phyloP scores from a whole-genome alignment of 2,888 invertebrate genomes.

The Agriopis aurantiaria region DNA sequence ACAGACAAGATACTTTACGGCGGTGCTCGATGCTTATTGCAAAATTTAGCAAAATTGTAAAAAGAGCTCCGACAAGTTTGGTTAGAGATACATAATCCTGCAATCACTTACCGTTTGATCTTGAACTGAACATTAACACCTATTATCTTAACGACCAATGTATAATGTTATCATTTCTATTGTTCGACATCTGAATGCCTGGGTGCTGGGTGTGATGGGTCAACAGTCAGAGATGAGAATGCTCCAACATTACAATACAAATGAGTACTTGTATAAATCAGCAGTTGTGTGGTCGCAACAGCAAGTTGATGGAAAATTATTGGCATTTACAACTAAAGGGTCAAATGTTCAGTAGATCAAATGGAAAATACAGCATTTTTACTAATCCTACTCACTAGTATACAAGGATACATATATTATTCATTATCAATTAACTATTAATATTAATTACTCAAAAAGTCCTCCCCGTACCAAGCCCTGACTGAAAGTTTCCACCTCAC shows the following conservation, averaged over 20 bases:
- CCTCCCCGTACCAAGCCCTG: too few relatives aligned
- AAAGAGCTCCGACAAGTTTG: not conserved
- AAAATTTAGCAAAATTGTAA: not conserved
- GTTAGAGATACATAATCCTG: not conserved
- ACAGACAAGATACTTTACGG: too few relatives aligned
- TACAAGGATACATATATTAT: too few relatives aligned
- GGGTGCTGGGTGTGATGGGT: slow-evolving; percentile 30
- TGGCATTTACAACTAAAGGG: not conserved
- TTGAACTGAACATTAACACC: slow-evolving; percentile 19
- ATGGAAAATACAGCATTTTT: not conserved
- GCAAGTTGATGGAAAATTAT: not conserved
- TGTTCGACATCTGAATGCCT: slow-evolving; percentile 26
- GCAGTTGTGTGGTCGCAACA: not conserved
- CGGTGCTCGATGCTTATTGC: not conserved
- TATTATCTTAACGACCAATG: slow-evolving; percentile 29
- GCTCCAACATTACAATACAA: slow-evolving; percentile 16
- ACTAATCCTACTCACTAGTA: not conserved
- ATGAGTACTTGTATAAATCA: slow-evolving; percentile 3
- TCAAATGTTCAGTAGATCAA: not conserved
- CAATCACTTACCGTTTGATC: slow-evolving; percentile 11
- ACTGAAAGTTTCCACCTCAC: too few relatives aligned
- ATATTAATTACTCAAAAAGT: too few relatives aligned
- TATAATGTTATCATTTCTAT: slow-evolving; percentile 23
- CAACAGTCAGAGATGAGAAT: slow-evolving; percentile 33
- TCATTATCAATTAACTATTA: too few relatives aligned